These are phyloP conservation scores for Psix sp. DNA, from an alignment of 1,140 invertebrate genomes.

Conservation along the genomic window DNA sequence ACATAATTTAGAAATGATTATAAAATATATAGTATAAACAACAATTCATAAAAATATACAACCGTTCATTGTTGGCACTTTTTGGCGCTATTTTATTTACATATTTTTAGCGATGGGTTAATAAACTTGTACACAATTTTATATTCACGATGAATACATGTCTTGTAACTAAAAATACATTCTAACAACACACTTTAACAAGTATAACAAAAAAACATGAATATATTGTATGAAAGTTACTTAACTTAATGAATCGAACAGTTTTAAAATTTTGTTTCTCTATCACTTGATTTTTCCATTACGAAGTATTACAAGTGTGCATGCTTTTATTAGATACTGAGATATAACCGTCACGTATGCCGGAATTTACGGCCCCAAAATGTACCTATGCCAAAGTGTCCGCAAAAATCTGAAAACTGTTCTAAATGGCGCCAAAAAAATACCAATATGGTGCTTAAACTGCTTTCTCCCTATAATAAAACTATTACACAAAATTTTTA, in stretches of 20 bases:
- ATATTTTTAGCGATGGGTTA: neutral
- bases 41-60: neutral
- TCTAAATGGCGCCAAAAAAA: neutral
- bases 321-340: neutral
- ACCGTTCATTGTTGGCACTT: neutral
- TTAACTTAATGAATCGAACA: slow-evolving; percentile 13
- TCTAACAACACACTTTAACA: neutral
- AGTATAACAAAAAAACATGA: neutral
- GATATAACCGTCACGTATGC: neutral
- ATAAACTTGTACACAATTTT: neutral
- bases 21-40: neutral
- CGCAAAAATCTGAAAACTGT: neutral
- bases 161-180: neutral
- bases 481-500: neutral
- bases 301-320: neutral
- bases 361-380: neutral
- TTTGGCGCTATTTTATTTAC: slow-evolving; percentile 4
- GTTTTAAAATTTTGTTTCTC: slow-evolving; percentile 6
- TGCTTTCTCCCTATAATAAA: neutral
- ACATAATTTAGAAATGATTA: neutral
- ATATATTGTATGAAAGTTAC: slow-evolving; percentile 5
- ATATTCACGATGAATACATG: neutral
- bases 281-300: neutral
- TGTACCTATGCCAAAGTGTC: neutral
- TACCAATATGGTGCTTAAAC: neutral